A percentile compares a stretch with the other conserved stretches of the same genome.
phyloP scores from a whole-genome alignment of 2,888 invertebrate genomes.

The Philonicus albiceps region DNA sequence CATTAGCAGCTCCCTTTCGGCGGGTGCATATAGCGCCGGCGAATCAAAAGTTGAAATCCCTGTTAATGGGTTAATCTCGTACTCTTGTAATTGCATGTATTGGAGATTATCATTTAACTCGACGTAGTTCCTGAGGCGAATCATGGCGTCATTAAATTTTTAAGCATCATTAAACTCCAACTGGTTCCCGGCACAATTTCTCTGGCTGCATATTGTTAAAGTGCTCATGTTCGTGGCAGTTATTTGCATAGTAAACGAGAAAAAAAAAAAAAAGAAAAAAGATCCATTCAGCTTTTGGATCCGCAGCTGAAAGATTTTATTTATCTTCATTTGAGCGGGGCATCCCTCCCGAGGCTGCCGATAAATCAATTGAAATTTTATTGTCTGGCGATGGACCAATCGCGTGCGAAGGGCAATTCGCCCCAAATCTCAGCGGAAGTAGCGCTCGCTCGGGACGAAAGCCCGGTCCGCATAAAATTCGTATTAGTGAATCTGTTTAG shows the following conservation, averaged over 20 bases:
- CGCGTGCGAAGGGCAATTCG: neutral
- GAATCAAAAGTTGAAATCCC: slow-evolving; percentile 1
- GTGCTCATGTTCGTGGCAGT: neutral
- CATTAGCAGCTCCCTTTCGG: slow-evolving; percentile 34
- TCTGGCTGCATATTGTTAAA: neutral
- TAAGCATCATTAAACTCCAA: slow-evolving; percentile 26
- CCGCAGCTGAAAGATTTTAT: neutral
- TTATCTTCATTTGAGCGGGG: neutral
- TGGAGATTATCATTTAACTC: slow-evolving; percentile 28
- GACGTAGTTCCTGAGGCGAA: slow-evolving; percentile 3
- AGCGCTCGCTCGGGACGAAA: neutral
- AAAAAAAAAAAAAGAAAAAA: neutral
- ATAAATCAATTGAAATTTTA: slow-evolving; percentile 33
- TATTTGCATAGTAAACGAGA: slow-evolving; percentile 5
- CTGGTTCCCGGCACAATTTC: neutral
- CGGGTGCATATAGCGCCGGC: neutral
- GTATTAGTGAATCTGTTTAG: slow-evolving; percentile 24
- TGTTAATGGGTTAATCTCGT: slow-evolving; percentile 33
- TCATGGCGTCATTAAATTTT: slow-evolving; percentile 30
- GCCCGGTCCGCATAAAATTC: slow-evolving; percentile 19
- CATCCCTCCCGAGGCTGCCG: neutral
- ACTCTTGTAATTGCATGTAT: slow-evolving; percentile 35
- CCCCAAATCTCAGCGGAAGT: neutral
- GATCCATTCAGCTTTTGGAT: neutral
- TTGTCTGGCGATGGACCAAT: neutral